Conservation (phyloP, 2,113 vertebrate species). For the Pitta sordida region DNA sequence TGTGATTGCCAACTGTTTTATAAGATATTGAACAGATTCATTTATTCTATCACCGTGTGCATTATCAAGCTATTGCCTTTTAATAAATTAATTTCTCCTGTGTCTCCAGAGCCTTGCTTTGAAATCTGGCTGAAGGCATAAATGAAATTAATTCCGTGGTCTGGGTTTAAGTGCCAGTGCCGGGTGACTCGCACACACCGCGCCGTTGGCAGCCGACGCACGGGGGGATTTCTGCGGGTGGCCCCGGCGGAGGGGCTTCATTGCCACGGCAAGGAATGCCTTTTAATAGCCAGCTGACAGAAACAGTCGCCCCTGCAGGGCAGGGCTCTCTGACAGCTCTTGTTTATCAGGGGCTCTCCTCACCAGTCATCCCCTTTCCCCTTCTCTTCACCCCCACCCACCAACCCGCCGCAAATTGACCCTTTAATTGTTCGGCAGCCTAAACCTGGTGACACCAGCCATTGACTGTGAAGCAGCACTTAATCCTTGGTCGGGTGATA, state of each 20-base stretch:
- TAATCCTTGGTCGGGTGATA: background rate
- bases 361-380: background rate
- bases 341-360: background rate
- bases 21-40: constrained; percentile 74
- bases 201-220: background rate
- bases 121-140: constrained; percentile 68
- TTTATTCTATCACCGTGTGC: constrained; percentile 71
- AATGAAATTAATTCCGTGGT: constrained; percentile 66
- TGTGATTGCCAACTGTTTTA: constrained; percentile 78
- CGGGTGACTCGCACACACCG: background rate
- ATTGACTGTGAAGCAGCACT: background rate
- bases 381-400: background rate
- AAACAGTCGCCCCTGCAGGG: background rate
- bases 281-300: background rate
- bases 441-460: background rate
- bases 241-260: background rate
- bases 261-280: background rate
- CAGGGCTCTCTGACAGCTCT: background rate
- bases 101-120: constrained; percentile 67
- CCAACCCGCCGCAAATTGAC: background rate
- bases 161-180: background rate
- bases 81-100: constrained; percentile 78
- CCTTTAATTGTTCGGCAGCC: constrained; percentile 12
- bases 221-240: background rate
- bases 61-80: constrained; percentile 76